Base-by-base conservation (phyloP, 2,797 vertebrate species). In the Oryzias dopingdopingensis region DNA sequence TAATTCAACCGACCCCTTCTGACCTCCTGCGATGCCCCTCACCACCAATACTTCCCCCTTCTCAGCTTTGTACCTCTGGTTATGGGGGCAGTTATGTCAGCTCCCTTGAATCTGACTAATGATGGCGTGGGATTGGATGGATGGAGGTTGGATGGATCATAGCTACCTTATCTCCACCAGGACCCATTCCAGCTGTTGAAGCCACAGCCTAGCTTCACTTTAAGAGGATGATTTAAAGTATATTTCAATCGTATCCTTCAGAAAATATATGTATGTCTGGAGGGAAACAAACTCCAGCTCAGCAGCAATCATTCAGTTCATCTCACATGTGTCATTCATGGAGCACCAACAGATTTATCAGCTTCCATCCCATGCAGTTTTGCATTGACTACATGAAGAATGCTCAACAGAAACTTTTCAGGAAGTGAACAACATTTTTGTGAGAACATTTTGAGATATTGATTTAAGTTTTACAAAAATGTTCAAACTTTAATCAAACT, bases 51-150 rank as follows among this genome's bases (percentile, higher is more conserved):
- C 43, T 45, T 45, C 18, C n/a, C 43, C 17, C 43, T 45, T 18
- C 43, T 7, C 2, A 20, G 6, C 17, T 45, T 45, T 45, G 43
- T 44, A n/a, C n/a, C 5, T 44, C 32, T 12, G 32, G n/a, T 15
- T n/a, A 20, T 15, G 45, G 24, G 43, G 4, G 37, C 42, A 60
- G 60, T 32, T 59, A 57, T 65, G 75, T 83, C 73, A 74, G 75
- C 81, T 88, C 88, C 85, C 82, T 80, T 83, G 77, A 87, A 88
- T 82, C 88, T 79, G 76, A 83, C 67, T 52, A 8, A 67, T 52
- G 66, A 57, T 55, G 64, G 65, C 26, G n/a, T 29, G 46, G 18
- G 10, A 53, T 61, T 58, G 60, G 55, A 61, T 45, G 66, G 53
- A 49, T 50, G 61, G 41, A 23, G 48, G 32, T 43, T 49, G 51